Base-by-base conservation (phyloP, 2,888 invertebrate genomes). In the Dasypogon diadema region DNA sequence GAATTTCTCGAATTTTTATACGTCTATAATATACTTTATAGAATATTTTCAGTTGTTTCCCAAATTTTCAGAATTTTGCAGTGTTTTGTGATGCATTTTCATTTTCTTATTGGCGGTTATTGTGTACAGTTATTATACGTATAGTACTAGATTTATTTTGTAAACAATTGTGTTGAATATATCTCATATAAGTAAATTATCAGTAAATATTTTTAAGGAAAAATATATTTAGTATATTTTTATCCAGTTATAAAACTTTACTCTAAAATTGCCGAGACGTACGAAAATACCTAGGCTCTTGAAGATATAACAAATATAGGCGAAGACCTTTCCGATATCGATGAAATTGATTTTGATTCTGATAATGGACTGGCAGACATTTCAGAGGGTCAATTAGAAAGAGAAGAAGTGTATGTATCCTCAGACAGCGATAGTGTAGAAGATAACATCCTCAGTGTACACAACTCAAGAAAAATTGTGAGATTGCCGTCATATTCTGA, bases 321-420 rank as follows among this genome's bases (percentile, higher is more conserved):
- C 1, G 46, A 65, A 65, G 24, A 65, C 14, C 6, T 65, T 42
- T 65, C 65, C 46, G 65, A 65, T 42, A 42, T 46, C 14, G n/a
- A n/a, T n/a, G n/a, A n/a, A n/a, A n/a, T n/a, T n/a, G 65, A 65
- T 65, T 65, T 65, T 46, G 42, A 65, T 65, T 12, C 24, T 46
- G 46, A 42, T 12, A 46, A 22, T 65, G 65, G 0, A 65, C n/a
- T 12, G 46, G 12, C 46, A 22, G 46, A 46, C 16, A 65, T 65
- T 65, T 42, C 46, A 24, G 24, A 46, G n/a, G 46, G 21, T 42
- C 24, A 65, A 42, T 42, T 12, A 42, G 46, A 46, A 22, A 56
- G 4, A 65, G 22, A 46, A 42, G 46, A 65, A 46, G 24, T 42
- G 18, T 65, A 2, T 65, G 14, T 65, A 2, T 42, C 65, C 16